Base-by-base conservation (phyloP, 2,113 vertebrate species). In the Alouatta palliata region DNA sequence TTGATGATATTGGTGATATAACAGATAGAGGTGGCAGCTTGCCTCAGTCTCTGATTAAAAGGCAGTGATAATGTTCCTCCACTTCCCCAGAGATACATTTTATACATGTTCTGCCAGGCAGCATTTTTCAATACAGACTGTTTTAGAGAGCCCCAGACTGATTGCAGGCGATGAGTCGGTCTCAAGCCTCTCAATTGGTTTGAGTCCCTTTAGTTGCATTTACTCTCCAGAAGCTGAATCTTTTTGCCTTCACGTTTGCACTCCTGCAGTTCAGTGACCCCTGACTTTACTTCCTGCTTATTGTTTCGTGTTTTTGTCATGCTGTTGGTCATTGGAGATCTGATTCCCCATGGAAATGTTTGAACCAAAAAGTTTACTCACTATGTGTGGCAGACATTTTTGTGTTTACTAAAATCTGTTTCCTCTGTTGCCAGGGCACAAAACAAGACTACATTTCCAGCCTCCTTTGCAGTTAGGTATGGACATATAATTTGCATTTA, bases 391-490 rank as follows among this genome's bases (percentile, higher is more conserved):
- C 40, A 89, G 52, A 73, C 8, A 64, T 66, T 71, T 87, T 87
- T 94, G 23, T 61, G 10, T 79, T 66, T 94, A n/a, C 40, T 56
- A 75, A 95, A 91, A 91, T 88, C 19, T 54, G 32, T 80, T 77
- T 68, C 40, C 47, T 93, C 21, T 23, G 30, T 92, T 92, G 84
- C 23, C 40, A 81, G 40, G 58, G 23, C 73, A 73, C 30, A 64
- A 61, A 75, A 25, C 32, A 49, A 58, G 17, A 81, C 23, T 40
- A 35, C 30, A 47, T 61, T 81, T 85, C n/a, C 17, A 54, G 13
- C 25, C 11, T 75, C 54, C 20, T 84, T 85, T 68, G 61, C 37
- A 58, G 20, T 84, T 73, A 37, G 27, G 17, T 73, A 43, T 37
- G 61, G 43, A 23, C 68, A 49, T 32, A 10, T 75, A 21, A 16